A percentile compares a stretch with the other conserved stretches of the same genome.
Evolutionary conservation across 2,888 invertebrate species (phyloP).

Genomic region (Machimus rusticus): DNA sequence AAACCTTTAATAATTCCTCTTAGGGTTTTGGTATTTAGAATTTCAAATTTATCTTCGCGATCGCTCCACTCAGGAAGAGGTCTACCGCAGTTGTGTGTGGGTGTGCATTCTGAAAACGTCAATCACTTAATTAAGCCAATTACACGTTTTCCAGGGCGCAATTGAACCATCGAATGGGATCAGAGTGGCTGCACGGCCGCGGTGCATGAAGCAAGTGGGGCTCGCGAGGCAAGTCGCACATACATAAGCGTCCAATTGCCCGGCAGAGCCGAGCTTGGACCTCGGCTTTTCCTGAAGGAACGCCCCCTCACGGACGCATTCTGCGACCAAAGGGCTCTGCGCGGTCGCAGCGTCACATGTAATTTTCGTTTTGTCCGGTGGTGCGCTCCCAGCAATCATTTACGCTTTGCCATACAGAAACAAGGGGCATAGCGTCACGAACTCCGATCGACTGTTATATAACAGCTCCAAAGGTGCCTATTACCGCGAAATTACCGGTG

Average conservation of each 20-base stretch:
- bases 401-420: background rate
- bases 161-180: background rate
- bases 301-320: slow-evolving; percentile 12
- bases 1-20: background rate
- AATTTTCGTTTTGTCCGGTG: slow-evolving; percentile 4
- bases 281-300: background rate
- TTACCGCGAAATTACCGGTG: slow-evolving; percentile 17
- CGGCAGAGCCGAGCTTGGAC: background rate
- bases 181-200: background rate
- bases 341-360: background rate
- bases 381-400: slow-evolving; percentile 17
- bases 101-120: slow-evolving; percentile 56
- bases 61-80: background rate
- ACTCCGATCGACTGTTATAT: background rate
- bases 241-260: background rate
- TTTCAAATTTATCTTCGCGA: background rate
- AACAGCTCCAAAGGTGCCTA: background rate
- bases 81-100: slow-evolving; percentile 40
- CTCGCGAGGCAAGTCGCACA: background rate
- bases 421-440: background rate
- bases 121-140: slow-evolving; percentile 60
- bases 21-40: background rate
- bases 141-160: slow-evolving; percentile 22
- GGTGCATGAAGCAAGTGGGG: background rate
- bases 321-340: background rate